phyloP scores from a whole-genome alignment of 64 coral and sea anemone species.

The Exaiptasia diaphana region DNA sequence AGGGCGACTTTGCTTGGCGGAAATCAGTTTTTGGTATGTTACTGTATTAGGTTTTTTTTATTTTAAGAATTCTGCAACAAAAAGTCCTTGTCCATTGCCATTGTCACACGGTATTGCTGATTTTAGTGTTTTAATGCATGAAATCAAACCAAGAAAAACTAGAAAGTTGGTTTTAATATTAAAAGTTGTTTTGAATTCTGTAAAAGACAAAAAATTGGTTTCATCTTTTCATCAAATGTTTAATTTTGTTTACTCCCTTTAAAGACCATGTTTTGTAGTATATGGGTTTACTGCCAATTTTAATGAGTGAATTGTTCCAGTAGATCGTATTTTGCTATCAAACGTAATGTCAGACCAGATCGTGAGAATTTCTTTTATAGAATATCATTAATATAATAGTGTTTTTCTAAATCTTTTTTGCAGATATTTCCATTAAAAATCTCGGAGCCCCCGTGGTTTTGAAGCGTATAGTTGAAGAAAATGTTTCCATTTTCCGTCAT shows the following conservation, averaged over 20 bases:
- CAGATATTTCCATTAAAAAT: conserved; percentile 6
- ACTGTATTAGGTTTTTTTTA: too few species aligned
- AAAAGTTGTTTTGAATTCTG: neutral
- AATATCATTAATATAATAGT: neutral
- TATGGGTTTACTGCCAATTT: conserved; percentile 13
- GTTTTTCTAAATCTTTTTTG: neutral
- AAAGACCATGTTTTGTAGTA: neutral
- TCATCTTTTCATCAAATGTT: neutral
- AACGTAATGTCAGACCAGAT: conserved; percentile 17
- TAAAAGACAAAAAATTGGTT: neutral
- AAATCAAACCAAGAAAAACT: too few species aligned
- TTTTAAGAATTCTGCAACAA: too few species aligned
- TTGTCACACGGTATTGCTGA: too few species aligned
- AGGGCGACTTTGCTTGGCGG: too few species aligned
- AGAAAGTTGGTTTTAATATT: neutral
- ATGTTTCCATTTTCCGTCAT: conserved; percentile 35
- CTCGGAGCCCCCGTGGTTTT: neutral
- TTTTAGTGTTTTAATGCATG: too few species aligned
- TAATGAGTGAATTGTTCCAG: conserved; percentile 9
- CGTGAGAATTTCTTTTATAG: neutral
- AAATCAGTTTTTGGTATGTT: too few species aligned
- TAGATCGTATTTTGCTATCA: neutral
- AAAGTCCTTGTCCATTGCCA: too few species aligned
- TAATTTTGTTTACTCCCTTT: neutral
- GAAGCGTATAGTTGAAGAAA: neutral